A percentile compares a stretch with the other conserved stretches of the same genome.
These are phyloP conservation scores for Alcis repandata DNA, from an alignment of 2,888 invertebrate genomes.

Conservation along the genomic window DNA sequence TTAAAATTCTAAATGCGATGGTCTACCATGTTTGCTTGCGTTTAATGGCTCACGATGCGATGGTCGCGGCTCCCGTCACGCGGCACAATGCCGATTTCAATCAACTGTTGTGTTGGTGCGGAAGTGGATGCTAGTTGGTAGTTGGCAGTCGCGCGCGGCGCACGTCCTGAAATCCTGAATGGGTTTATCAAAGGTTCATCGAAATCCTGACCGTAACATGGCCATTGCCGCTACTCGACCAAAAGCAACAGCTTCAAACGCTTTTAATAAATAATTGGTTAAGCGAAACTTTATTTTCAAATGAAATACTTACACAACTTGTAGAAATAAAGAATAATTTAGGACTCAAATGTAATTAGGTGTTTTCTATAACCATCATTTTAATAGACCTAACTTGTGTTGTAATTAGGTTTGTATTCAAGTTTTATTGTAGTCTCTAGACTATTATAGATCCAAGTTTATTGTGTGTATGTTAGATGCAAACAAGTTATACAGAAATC, in stretches of 20 bases:
- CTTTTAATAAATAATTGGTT: conserved; percentile 25
- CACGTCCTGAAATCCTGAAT: conserved; percentile 31
- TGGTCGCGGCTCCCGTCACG: conserved; percentile 26
- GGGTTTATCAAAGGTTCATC: conserved; percentile 39
- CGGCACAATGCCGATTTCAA: conserved; percentile 33
- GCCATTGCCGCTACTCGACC: conserved; percentile 17
- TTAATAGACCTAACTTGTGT: neutral
- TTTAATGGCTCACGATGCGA: conserved; percentile 14
- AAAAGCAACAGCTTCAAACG: conserved; percentile 36
- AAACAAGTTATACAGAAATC: neutral
- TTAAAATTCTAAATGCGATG: neutral
- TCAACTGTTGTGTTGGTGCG: conserved; percentile 25
- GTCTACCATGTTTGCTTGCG: neutral
- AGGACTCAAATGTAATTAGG: no score
- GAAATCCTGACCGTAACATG: conserved; percentile 35
- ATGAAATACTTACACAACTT: neutral
- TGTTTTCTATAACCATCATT: neutral
- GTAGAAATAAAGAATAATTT: no score
- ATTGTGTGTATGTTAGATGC: neutral
- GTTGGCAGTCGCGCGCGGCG: conserved; percentile 12
- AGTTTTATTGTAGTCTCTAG: neutral
- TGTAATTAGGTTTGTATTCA: no score
- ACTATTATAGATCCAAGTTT: neutral
- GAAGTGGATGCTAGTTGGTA: conserved; percentile 26
- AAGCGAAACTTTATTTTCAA: neutral